Evolutionary conservation across 1,140 invertebrate genomes (phyloP), one percentile per base, ranked within the genome.

Genomic region (Heliconius hermathena): DNA sequence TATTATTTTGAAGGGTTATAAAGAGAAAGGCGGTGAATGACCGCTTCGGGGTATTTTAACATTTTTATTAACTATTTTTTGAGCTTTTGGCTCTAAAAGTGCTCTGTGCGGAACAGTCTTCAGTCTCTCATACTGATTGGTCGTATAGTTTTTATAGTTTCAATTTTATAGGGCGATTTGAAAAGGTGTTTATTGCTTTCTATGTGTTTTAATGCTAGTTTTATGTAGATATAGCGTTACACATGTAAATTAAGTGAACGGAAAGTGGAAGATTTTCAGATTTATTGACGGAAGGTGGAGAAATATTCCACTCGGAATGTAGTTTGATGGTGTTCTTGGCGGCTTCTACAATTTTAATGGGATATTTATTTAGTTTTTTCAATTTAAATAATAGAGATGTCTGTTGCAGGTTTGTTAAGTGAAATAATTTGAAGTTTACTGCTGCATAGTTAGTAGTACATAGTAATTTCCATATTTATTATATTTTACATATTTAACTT

Each of bases 91-190:
- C 70, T 22, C 49, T 26, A 26, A 29, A 46, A 76, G 60, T 41
- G 36, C 33, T 76, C 26, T 66, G 22, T 5, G 26, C 26, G 60
- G 60, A 75, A 57, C 60, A 72, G 60, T 75, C 18, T 41, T 76
- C 74, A 41, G 60, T 8, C 78, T 76, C 54, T 76, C 72, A 80
- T 1, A 20, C 66, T 33, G 71, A 75, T 75, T 36, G 78, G 9
- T 76, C 78, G 74, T 80, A 80, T 60, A 80, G 26, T 80, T 78
- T 79, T 80, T 80, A 80, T 26, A 33, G 78, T 54, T 80, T 33
- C 38, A 29, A 41, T 74, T 79, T 76, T 72, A 73, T 52, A 80
- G 74, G 16, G 46, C 52, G 46, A 70, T 76, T 76, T 72, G 13
- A 49, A n/a, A 71, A 79, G 54, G 78, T 80, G 78, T 80, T 80